Percentiles rank a stretch among this genome's conserved stretches.
Evolutionary conservation across 2,113 vertebrate genomes (phyloP).

Genomic region (Eolophus roseicapilla): DNA sequence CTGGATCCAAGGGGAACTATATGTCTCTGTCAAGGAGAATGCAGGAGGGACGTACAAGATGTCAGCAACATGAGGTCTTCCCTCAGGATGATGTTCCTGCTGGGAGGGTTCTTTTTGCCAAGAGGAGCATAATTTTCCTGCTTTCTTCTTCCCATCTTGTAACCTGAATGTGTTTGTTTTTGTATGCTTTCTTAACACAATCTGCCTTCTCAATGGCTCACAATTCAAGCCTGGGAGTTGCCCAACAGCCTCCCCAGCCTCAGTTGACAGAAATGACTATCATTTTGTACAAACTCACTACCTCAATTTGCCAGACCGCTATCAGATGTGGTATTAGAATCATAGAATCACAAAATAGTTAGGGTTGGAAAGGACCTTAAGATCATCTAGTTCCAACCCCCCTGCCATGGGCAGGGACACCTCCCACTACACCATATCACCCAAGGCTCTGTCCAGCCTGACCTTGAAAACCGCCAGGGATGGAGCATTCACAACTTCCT

Average conservation of each 20-base stretch:
- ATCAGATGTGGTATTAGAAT: neutral
- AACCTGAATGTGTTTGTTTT: neutral
- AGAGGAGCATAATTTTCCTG: neutral
- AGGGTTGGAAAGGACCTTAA: too few relatives aligned
- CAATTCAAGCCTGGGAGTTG: neutral
- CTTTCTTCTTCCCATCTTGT: neutral
- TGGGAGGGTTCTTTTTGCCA: neutral
- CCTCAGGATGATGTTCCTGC: neutral
- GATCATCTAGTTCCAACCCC: too few relatives aligned
- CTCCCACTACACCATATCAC: too few relatives aligned
- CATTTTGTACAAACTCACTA: neutral
- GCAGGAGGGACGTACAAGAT: neutral
- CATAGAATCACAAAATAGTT: too few relatives aligned
- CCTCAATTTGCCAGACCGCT: neutral
- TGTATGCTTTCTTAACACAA: neutral
- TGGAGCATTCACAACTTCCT: too few relatives aligned
- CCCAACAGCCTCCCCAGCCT: neutral
- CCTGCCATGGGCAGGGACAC: too few relatives aligned
- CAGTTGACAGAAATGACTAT: neutral
- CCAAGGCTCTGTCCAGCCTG: too few relatives aligned
- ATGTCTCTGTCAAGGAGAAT: neutral
- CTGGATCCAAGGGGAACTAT: neutral
- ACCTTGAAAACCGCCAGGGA: too few relatives aligned
- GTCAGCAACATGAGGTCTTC: neutral
- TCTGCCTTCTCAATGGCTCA: neutral